Base-by-base conservation (phyloP, 2,113 vertebrate genomes). In the Panthera uncia region DNA sequence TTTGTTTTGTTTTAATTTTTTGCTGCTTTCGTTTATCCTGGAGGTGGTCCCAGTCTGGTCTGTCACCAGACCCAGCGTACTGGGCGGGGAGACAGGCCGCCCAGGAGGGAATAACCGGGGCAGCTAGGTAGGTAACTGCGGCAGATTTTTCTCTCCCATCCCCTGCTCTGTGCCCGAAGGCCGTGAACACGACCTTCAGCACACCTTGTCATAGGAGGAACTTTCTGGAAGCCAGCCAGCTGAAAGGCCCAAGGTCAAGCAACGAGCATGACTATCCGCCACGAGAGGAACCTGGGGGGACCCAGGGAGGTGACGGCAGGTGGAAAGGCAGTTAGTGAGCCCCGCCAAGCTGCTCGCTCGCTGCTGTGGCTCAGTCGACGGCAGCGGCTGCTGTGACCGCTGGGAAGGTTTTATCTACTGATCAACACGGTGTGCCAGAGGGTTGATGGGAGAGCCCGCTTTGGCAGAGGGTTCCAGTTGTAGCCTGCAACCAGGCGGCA, bases 391-490 rank as follows among this genome's bases (percentile, higher is more conserved):
- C 94, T 96, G 91, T 55, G 1, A 27, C 89, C 97, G 97, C 97
- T 71, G 84, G 89, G 79, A 95, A 98, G 97, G 86, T 91, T 98
- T 98, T 99, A 98, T 98, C 97, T 98, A 94, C 98, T 97, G 98
- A 97, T 99, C 98, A 98, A 45, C 48, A 16, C 73, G 9, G 96
- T 98, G 98, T 97, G 99, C 99, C 98, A 97, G 98, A 98, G 98
- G 99, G 98, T 98, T 98, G 98, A 96, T 98, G 99, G 99, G 98
- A 98, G 98, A 99, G 97, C 98, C 98, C 97, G 82, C 94, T 97
- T 98, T 98, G 98, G 98, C 98, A 98, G 98, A 97, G 97, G 97
- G 93, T 98, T 99, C 97, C 98, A 98, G 98, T 96, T 96, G 98
- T 97, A 99, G 98, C 97, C 96, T 91, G 91, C 86, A 95, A 98